Conservation (phyloP, 2,113 vertebrate genomes). For the Naja naja region DNA sequence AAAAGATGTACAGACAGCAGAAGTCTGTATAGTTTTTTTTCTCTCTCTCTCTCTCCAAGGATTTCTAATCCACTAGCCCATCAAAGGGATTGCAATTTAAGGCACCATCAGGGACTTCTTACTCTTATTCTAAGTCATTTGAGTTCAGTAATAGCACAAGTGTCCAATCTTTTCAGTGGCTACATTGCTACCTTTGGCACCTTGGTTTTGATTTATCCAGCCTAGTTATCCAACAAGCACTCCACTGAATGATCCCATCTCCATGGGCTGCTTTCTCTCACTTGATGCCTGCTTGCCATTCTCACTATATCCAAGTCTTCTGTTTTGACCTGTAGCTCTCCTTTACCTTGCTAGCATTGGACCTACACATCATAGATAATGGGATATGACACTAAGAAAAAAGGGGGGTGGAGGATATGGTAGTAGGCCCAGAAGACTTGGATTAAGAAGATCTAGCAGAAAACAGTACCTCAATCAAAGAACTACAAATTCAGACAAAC, state of each 20-base stretch:
- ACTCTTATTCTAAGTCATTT: background rate
- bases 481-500: background rate
- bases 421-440: background rate
- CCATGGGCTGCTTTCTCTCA: background rate
- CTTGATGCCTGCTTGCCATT: background rate
- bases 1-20: background rate
- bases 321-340: background rate
- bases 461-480: background rate
- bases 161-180: background rate
- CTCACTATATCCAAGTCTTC: background rate
- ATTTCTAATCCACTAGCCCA: background rate
- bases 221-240: background rate
- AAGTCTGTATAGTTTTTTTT: background rate
- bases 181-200: background rate
- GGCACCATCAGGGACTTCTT: background rate
- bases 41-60: background rate
- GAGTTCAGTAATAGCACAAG: background rate
- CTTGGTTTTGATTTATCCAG: background rate
- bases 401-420: background rate
- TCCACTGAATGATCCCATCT: background rate
- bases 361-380: background rate
- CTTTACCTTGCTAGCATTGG: background rate
- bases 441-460: background rate
- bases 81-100: background rate
- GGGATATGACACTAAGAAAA: background rate